A percentile compares a stretch with the other conserved stretches of the same genome.
These are phyloP conservation scores for Acropora tenuis DNA, from an alignment of 64 coral and sea anemone genomes.

Conservation along the genomic window DNA sequence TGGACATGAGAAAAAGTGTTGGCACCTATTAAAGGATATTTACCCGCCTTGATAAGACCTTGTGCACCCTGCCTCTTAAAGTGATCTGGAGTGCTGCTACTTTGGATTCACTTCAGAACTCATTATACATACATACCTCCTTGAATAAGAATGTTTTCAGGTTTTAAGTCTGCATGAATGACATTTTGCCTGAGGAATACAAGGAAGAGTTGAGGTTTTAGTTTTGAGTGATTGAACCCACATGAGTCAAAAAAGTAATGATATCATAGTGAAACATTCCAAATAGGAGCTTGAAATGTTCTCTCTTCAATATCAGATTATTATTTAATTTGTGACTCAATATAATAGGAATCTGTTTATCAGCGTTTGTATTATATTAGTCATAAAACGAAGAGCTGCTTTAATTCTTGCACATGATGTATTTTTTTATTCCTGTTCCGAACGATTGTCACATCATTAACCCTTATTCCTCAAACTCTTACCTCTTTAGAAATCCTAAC, in stretches of 20 bases:
- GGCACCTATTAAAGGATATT: no score
- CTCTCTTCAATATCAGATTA: no score
- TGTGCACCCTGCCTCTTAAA: no score
- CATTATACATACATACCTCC: background rate
- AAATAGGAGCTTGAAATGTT: background rate
- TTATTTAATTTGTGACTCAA: no score
- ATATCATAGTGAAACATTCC: background rate
- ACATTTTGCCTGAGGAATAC: slow-evolving; percentile 79
- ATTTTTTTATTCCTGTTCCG: background rate
- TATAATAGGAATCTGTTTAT: no score
- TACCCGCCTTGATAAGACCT: no score
- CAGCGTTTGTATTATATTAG: no score
- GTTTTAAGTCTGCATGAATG: slow-evolving; percentile 97
- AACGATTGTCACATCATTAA: no score
- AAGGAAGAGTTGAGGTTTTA: background rate
- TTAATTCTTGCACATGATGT: background rate
- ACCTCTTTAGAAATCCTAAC: slow-evolving; percentile 76
- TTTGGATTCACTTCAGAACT: no score
- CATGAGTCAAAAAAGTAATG: background rate
- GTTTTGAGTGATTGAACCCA: background rate
- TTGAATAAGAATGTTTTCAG: slow-evolving; percentile 95
- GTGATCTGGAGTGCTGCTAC: no score
- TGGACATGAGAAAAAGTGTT: no score
- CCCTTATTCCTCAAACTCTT: background rate
- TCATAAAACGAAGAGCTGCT: no score